Percentiles rank a stretch among this genome's conserved stretches.
Conservation (phyloP, 1,140 invertebrate genomes). For the Caenorhabditis briggsae region DNA sequence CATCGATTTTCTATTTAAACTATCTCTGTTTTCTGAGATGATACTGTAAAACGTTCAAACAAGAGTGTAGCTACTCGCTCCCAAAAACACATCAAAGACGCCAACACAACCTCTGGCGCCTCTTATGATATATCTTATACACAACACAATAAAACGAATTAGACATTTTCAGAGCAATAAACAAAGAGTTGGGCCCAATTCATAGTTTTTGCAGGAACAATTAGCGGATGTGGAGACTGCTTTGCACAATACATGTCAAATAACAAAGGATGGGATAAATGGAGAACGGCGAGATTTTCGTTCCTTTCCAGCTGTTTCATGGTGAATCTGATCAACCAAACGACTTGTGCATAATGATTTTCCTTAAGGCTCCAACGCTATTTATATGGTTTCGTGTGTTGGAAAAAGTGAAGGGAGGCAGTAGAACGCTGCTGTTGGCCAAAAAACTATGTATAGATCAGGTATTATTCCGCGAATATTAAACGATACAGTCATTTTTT, state of each 20-base stretch:
- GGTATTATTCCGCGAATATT: background rate
- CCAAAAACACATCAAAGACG: too few relatives aligned
- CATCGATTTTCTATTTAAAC: too few relatives aligned
- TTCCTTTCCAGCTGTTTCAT: conserved; percentile 29
- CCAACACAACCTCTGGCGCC: too few relatives aligned
- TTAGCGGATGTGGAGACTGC: background rate
- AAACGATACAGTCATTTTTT: background rate
- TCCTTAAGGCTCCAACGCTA: background rate
- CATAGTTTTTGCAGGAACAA: background rate
- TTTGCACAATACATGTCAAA: background rate
- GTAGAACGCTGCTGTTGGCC: background rate
- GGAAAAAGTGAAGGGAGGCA: background rate
- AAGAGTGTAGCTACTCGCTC: too few relatives aligned
- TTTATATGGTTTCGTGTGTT: conserved; percentile 3
- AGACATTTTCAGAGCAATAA: too few relatives aligned
- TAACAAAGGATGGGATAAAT: background rate
- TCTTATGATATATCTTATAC: too few relatives aligned
- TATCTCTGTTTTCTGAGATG: too few relatives aligned
- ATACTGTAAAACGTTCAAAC: too few relatives aligned
- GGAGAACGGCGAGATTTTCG: conserved; percentile 6
- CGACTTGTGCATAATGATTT: background rate
- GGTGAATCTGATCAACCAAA: background rate
- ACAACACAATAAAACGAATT: too few relatives aligned
- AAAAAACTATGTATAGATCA: conserved; percentile 41
- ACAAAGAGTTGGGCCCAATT: too few relatives aligned